phyloP scores from a whole-genome alignment of 2,113 vertebrate species.

The Sigmodon hispidus region DNA sequence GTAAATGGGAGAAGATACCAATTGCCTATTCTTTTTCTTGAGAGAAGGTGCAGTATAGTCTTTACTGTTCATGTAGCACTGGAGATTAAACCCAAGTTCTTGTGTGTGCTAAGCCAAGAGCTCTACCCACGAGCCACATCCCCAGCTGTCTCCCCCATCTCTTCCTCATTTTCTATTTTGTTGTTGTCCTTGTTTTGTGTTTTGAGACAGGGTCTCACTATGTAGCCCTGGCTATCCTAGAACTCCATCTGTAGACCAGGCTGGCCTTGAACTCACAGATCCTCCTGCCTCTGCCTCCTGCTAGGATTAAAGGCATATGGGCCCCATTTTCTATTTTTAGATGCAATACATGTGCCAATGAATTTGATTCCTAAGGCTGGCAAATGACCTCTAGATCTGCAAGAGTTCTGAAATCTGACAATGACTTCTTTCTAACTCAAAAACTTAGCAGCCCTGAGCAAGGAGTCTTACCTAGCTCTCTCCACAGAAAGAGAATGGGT shows the following conservation, averaged over 20 bases:
- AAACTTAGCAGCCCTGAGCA: constrained; percentile 46
- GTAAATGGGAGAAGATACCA: not conserved
- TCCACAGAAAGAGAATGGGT: constrained; percentile 25
- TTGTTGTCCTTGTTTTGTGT: not conserved
- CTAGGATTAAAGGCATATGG: not conserved
- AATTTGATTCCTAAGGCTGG: constrained; percentile 48
- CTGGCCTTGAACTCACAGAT: not conserved
- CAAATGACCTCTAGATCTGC: constrained; percentile 61
- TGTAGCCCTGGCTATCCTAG: not conserved
- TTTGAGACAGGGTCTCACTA: not conserved
- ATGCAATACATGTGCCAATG: constrained; percentile 9
- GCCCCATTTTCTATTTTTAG: not conserved
- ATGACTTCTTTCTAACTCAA: constrained; percentile 66
- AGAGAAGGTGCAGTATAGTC: not conserved
- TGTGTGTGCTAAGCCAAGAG: not conserved
- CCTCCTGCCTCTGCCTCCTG: not conserved
- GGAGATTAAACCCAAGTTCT: not conserved
- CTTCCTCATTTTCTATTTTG: not conserved
- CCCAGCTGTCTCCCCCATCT: not conserved
- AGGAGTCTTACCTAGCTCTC: constrained; percentile 58
- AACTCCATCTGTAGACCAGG: not conserved
- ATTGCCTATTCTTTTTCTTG: not conserved
- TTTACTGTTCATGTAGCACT: too few relatives aligned
- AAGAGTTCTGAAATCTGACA: constrained; percentile 69
- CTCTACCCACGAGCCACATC: not conserved